phyloP scores from a whole-genome alignment of 2,797 vertebrate genomes.

The Propithecus perrieri region DNA sequence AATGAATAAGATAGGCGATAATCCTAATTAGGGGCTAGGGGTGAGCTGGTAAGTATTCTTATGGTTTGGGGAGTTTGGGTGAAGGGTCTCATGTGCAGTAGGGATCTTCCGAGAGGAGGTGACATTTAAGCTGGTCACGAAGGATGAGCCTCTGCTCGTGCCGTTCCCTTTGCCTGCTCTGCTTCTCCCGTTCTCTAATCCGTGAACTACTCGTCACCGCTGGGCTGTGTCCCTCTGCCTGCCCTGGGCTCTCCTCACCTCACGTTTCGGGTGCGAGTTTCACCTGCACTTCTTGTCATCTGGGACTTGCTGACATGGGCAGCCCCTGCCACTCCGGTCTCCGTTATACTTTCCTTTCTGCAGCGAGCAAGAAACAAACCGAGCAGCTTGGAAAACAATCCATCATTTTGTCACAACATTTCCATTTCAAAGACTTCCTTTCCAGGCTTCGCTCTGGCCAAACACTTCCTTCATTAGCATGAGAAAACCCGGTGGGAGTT shows the following conservation, averaged over 20 bases:
- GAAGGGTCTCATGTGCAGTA: fast-evolving
- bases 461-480: conserved; percentile 63
- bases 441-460: conserved; percentile 42
- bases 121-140: background rate
- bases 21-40: background rate
- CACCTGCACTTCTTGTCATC: fast-evolving
- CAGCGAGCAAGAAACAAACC: conserved; percentile 54
- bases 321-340: background rate
- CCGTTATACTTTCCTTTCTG: background rate
- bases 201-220: background rate
- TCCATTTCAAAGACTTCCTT: conserved; percentile 74
- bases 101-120: background rate
- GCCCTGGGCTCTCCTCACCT: background rate
- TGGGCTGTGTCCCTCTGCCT: fast-evolving
- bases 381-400: conserved; percentile 69
- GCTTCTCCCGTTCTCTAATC: too few species aligned
- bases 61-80: background rate
- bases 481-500: conserved; percentile 23
- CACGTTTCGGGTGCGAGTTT: fast-evolving
- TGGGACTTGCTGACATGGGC: background rate
- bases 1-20: background rate
- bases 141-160: background rate
- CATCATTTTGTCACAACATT: conserved; percentile 79
- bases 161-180: too few species aligned
- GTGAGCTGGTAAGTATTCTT: background rate